Conservation (phyloP, 2,113 vertebrate species). For the Chloropsis cyanopogon region DNA sequence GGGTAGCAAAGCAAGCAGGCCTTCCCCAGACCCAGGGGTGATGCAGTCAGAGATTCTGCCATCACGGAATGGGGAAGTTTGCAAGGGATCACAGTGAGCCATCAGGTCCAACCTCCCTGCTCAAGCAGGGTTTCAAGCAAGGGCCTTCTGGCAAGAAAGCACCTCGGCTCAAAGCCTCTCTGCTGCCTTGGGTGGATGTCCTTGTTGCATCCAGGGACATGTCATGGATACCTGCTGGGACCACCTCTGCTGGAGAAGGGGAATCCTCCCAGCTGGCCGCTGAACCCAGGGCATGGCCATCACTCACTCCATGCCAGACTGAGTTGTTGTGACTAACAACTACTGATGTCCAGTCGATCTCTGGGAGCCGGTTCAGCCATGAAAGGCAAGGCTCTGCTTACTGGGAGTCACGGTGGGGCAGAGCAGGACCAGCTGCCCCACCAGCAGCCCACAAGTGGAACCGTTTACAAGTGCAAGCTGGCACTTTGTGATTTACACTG, state of each 20-base stretch:
- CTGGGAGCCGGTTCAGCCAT: background rate
- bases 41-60: background rate
- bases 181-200: background rate
- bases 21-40: background rate
- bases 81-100: background rate
- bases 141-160: background rate
- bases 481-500: background rate
- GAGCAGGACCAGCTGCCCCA: background rate
- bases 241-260: background rate
- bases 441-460: background rate
- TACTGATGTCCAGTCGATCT: rapidly evolving
- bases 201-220: background rate
- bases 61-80: background rate
- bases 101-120: background rate
- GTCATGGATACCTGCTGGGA: background rate
- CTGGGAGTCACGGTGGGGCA: background rate
- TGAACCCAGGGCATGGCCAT: background rate
- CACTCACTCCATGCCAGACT: background rate
- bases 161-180: background rate
- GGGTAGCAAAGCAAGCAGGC: background rate
- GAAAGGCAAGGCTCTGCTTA: background rate
- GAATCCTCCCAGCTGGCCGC: background rate
- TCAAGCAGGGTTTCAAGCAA: background rate
- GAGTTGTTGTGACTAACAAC: background rate
- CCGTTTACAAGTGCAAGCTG: background rate